These are phyloP conservation scores for Ectropis grisescens DNA, from an alignment of 1,140 invertebrate genomes.

Conservation along the genomic window DNA sequence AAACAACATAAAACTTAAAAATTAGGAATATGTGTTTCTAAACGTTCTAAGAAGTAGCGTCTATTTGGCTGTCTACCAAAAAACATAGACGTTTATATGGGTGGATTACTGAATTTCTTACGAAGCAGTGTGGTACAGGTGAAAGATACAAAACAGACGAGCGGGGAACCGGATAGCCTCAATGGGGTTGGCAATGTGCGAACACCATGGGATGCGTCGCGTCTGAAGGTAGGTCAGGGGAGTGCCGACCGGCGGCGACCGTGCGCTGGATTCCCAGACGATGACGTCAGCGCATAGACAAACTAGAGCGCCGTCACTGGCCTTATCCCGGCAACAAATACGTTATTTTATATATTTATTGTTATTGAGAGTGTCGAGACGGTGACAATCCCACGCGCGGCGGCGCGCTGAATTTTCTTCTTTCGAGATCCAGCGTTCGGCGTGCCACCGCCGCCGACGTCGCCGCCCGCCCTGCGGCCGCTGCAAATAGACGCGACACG, in stretches of 20 bases:
- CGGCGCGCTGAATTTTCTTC: conserved; percentile 34
- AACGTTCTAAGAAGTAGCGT: too few species aligned
- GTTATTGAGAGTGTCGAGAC: conserved; percentile 60
- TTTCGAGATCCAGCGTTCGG: conserved; percentile 6
- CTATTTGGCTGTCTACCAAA: too few species aligned
- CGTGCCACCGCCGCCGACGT: conserved; percentile 13
- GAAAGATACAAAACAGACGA: too few species aligned
- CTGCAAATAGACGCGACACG: conserved; percentile 52
- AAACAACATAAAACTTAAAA: too few species aligned
- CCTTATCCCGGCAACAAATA: conserved; percentile 50
- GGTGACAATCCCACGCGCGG: conserved; percentile 54
- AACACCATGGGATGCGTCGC: conserved; percentile 11
- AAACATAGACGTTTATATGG: too few species aligned
- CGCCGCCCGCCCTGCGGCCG: conserved; percentile 24
- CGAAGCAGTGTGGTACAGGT: too few species aligned
- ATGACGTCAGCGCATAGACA: conserved; percentile 61
- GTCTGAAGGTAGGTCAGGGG: conserved; percentile 65
- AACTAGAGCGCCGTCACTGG: conserved; percentile 57
- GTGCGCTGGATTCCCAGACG: conserved; percentile 60
- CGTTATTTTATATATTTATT: conserved; percentile 63
- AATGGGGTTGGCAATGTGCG: too few species aligned
- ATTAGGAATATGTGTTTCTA: too few species aligned
- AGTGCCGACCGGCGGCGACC: conserved; percentile 23
- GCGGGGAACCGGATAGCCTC: too few species aligned
- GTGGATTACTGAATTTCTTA: too few species aligned